Base-by-base conservation (phyloP, 2,113 vertebrate species). In the Aegotheles bennettii region DNA sequence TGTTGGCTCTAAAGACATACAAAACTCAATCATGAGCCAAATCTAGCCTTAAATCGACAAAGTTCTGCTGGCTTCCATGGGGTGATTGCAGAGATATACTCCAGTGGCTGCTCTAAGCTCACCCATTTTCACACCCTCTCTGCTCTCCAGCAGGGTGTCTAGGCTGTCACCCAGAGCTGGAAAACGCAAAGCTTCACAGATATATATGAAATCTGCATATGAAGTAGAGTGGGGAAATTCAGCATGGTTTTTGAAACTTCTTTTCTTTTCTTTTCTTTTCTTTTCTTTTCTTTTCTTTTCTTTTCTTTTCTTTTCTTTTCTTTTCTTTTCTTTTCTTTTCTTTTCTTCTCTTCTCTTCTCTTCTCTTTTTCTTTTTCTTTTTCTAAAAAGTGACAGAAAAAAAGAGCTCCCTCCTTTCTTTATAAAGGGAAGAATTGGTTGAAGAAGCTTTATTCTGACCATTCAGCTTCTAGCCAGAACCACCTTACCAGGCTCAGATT, bases 11-110 rank as follows among this genome's bases (percentile, higher is more conserved):
- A 7, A 78, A 78, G 76, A 75, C 56, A 60, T 16, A 81, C 31
- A 67, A 83, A 90, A 93, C 88, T 92, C 54, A 81, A 60, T 86
- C 36, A 40, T 17, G 51, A 88, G 76, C 79, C 93, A 93, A 90
- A 96, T 78, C 76, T 90, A 92, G 36, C 43, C 48, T 74, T 75
- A 81, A 89, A 96, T 92, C 9, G 4, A 93, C 95, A 20, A 71
- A 64, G 71, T 81, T 91, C 83, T 92, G 65, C 73, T 0, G 23
- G 45, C 73, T 96, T 86, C 85, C 81, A 56, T 76, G 88, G 69
- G 93, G 73, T 68, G 90, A 40, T 51, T 78, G 57, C 68, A 68
- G 80, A 84, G 88, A 87, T 20, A 24, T 5, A 53, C 56, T 84
- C 64, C 68, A 90, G 86, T 25, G 29, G 1, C 88, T 43, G 56